Percentiles rank a stretch among this genome's conserved stretches.
Conservation (phyloP, 2,888 invertebrate genomes). For the Meiosimyza platycephala region DNA sequence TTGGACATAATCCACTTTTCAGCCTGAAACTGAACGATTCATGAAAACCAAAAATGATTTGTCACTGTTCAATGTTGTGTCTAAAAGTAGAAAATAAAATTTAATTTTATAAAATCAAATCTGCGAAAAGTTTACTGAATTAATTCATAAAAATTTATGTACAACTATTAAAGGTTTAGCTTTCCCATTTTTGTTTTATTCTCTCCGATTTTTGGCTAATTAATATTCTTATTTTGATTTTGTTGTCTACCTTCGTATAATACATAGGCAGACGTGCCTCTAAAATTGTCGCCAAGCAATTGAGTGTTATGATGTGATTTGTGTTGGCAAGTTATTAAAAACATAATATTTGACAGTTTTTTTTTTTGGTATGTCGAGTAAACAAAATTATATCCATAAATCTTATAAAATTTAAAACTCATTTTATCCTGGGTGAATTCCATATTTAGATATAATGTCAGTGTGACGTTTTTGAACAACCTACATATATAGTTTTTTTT, state of each 20-base stretch:
- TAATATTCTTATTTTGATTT: neutral
- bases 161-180: slow-evolving; percentile 47
- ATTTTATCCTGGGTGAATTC: no score
- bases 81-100: slow-evolving; percentile 4
- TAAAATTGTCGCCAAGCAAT: slow-evolving; percentile 19
- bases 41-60: slow-evolving; percentile 13
- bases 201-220: neutral
- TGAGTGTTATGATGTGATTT: slow-evolving; percentile 21
- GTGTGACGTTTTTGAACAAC: no score
- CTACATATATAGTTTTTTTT: no score
- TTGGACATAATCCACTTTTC: neutral
- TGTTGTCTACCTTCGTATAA: neutral
- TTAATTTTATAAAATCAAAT: neutral
- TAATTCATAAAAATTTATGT: slow-evolving; percentile 62
- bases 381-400: no score
- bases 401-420: no score
- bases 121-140: slow-evolving; percentile 54
- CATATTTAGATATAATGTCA: no score
- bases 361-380: no score
- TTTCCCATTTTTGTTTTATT: neutral
- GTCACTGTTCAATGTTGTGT: no score
- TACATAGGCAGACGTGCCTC: slow-evolving; percentile 7
- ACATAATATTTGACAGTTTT: no score
- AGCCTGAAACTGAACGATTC: slow-evolving; percentile 12
- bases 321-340: no score